Evolutionary conservation across 2,888 invertebrate species (phyloP), one percentile per base, ranked within the genome.

Genomic region (Eupithecia exiguata): DNA sequence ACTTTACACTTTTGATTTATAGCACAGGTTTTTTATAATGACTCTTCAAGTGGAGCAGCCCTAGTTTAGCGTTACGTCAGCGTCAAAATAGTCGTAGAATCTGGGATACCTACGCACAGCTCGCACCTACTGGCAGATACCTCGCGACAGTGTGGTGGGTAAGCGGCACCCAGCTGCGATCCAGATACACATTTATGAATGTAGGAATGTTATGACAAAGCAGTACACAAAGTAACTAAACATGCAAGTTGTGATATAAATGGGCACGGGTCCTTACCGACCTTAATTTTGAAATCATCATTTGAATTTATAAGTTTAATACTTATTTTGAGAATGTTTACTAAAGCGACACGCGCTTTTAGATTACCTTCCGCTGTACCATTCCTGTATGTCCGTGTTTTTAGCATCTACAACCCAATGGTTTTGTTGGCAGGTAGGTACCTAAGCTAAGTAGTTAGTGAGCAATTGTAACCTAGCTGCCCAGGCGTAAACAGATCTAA

Each of bases 71-170:
- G 74, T 86, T 81, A 85, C 87, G 85, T 86, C 86, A 87, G 72
- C 79, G 74, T 77, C 76, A 83, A 82, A 84, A 83, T 76, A 78
- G 79, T 80, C 71, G 80, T 83, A 65, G 66, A 40, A 84, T 83
- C 85, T 84, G 80, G 87, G 86, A 88, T 87, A 86, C 79, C 82
- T 83, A 88, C 91, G 92, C 91, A 92, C 91, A 74, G 75, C 68
- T 71, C 72, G 69, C 74, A 86, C 88, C 86, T 85, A 82, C 84
- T 86, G 86, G 87, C n/a, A 83, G 79, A 53, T 21, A 53, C 85
- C 84, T 84, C 90, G 89, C 87, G 91, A 84, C 81, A 82, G 82
- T 82, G 82, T 80, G 83, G 89, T 90, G 85, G 90, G 89, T 88
- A 90, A 91, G 84, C 81, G 82, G 83, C 84, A 81, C 87, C 89